Percentiles rank a stretch among this genome's conserved stretches.
Evolutionary conservation across 2,888 invertebrate genomes (phyloP).

Genomic region (Icerya purchasi): DNA sequence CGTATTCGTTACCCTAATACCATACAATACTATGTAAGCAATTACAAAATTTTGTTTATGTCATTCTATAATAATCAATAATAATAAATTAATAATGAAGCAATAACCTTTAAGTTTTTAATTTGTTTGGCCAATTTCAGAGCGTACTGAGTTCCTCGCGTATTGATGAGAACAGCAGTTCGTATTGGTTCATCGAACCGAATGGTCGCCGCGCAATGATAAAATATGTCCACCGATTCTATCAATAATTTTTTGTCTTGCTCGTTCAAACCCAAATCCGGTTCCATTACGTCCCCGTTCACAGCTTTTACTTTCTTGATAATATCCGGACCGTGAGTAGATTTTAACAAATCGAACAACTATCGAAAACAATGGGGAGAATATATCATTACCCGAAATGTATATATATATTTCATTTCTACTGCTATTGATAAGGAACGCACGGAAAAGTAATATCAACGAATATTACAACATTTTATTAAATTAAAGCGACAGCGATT

Average conservation of each 20-base stretch:
- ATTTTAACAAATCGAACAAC: constrained; percentile 54
- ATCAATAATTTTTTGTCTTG: constrained; percentile 39
- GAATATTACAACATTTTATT: too few relatives aligned
- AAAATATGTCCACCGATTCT: constrained; percentile 58
- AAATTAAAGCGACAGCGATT: too few relatives aligned
- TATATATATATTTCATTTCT: too few relatives aligned
- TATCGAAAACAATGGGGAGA: constrained; percentile 1
- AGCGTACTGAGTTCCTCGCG: constrained; percentile 72
- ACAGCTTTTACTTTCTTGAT: constrained; percentile 48
- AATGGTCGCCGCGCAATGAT: constrained; percentile 50
- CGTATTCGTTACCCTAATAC: too few relatives aligned
- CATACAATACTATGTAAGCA: too few relatives aligned
- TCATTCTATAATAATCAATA: too few relatives aligned
- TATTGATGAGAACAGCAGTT: constrained; percentile 74
- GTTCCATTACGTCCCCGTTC: constrained; percentile 44
- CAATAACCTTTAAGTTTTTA: constrained; percentile 47
- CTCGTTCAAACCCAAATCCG: constrained; percentile 43
- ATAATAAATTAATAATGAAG: too few relatives aligned
- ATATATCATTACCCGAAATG: too few relatives aligned
- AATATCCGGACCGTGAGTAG: constrained; percentile 36
- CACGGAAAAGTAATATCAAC: too few relatives aligned
- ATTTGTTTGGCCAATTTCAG: constrained; percentile 53
- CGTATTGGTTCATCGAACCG: constrained; percentile 79
- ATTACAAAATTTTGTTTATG: too few relatives aligned
- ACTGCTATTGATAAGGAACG: too few relatives aligned